Percentiles rank a stretch among this genome's conserved stretches.
These are phyloP conservation scores for Apamea crenata DNA, from an alignment of 2,888 invertebrate species.

Conservation along the genomic window DNA sequence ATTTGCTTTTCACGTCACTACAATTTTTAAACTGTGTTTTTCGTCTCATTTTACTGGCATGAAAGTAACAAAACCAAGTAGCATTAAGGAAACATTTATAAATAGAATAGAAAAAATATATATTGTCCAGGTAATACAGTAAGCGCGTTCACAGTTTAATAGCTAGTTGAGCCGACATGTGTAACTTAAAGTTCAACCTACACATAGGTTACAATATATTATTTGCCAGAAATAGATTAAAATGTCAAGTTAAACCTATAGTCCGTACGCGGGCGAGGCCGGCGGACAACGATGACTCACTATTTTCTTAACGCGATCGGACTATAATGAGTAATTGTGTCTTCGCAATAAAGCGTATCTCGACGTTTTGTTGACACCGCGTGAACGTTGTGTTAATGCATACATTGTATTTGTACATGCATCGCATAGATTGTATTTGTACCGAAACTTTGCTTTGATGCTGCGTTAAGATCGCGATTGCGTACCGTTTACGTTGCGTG, in stretches of 20 bases:
- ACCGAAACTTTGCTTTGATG: not conserved
- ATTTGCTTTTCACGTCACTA: slow-evolving; percentile 49
- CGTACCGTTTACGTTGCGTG: not conserved
- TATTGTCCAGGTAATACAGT: no score
- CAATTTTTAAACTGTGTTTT: not conserved
- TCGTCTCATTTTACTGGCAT: not conserved
- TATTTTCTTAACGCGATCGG: no score
- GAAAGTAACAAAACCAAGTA: not conserved
- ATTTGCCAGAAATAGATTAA: no score
- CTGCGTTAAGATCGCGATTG: not conserved
- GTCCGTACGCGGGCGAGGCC: no score
- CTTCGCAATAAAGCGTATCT: not conserved
- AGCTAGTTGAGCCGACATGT: no score
- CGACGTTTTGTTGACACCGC: not conserved
- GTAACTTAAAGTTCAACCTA: no score
- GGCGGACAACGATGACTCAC: no score
- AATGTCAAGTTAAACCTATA: not conserved
- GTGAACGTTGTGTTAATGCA: not conserved
- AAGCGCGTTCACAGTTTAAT: no score
- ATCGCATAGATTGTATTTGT: not conserved
- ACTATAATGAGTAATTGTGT: not conserved
- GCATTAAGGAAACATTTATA: not conserved
- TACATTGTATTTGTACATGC: no score
- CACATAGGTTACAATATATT: no score
- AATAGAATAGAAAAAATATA: not conserved